Percentiles rank a stretch among this genome's conserved stretches.
Evolutionary conservation across 1,140 invertebrate species (phyloP).

Genomic region (Polypedilum vanderplanki): DNA sequence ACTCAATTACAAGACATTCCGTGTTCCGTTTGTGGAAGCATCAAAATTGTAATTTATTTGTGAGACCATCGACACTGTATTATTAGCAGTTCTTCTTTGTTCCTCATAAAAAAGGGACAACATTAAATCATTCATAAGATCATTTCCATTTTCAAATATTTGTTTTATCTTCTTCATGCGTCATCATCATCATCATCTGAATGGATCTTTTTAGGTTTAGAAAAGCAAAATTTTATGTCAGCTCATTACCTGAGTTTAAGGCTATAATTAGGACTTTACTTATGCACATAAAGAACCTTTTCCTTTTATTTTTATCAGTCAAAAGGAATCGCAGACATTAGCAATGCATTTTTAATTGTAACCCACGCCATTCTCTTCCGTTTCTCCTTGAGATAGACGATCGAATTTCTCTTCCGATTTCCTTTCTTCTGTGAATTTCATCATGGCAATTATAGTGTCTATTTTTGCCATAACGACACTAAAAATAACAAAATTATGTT

Average conservation of each 20-base stretch:
- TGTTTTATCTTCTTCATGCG: constrained; percentile 16
- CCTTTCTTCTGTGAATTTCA: neutral
- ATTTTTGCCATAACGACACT: neutral
- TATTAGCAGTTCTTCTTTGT: neutral
- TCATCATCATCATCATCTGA: neutral
- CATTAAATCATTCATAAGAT: neutral
- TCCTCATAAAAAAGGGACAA: neutral
- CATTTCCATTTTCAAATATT: constrained; percentile 26
- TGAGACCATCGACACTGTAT: constrained; percentile 21
- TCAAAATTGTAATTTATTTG: constrained; percentile 9
- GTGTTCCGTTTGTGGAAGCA: constrained; percentile 8
- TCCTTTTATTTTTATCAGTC: neutral
- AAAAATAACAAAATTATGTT: neutral
- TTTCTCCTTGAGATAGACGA: neutral
- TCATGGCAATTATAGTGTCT: neutral
- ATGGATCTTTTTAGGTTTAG: neutral
- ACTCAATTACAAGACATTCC: constrained; percentile 13
- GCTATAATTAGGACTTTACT: neutral
- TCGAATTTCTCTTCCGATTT: constrained; percentile 11
- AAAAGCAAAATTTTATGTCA: neutral
- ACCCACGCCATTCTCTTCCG: neutral
- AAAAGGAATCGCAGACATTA: neutral
- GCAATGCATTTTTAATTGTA: neutral
- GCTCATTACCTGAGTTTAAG: neutral
- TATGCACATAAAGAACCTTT: neutral